Evolutionary conservation across 1,140 invertebrate species (phyloP).

Genomic region (Stegodyphus dumicola): DNA sequence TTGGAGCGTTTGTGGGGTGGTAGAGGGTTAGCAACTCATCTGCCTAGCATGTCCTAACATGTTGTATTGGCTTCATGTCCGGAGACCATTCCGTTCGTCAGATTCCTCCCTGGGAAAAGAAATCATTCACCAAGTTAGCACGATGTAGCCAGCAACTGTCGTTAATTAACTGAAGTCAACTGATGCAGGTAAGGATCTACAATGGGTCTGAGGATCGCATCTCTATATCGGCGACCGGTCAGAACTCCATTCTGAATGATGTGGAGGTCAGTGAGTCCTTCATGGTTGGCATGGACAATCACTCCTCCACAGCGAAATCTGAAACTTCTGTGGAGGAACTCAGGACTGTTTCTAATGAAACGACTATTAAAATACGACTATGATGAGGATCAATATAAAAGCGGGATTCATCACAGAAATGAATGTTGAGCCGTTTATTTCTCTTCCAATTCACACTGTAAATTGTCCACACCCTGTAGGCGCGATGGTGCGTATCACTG

Average conservation of each 20-base stretch:
- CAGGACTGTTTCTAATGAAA: not conserved
- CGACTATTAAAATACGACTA: not conserved
- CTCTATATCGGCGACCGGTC: slow-evolving; percentile 1
- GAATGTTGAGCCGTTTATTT: not conserved
- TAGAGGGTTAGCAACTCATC: too few species aligned
- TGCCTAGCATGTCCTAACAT: too few species aligned
- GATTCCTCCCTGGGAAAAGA: too few species aligned
- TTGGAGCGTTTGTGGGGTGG: too few species aligned
- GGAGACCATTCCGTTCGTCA: too few species aligned
- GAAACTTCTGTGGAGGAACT: not conserved
- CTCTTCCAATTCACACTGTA: not conserved
- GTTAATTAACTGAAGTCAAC: too few species aligned
- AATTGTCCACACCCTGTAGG: not conserved
- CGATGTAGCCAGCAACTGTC: too few species aligned
- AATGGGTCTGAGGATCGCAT: not conserved
- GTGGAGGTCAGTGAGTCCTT: not conserved
- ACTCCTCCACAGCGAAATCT: not conserved
- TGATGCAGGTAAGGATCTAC: not conserved
- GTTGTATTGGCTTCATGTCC: too few species aligned
- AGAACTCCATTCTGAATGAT: slow-evolving; percentile 4
- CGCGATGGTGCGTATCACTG: slow-evolving; percentile 1
- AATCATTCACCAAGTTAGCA: too few species aligned
- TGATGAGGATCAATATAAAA: not conserved
- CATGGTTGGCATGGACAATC: not conserved
- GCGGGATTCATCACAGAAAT: not conserved